These are phyloP conservation scores for Melinaea menophilus DNA, from an alignment of 2,888 invertebrate species.

Conservation along the genomic window DNA sequence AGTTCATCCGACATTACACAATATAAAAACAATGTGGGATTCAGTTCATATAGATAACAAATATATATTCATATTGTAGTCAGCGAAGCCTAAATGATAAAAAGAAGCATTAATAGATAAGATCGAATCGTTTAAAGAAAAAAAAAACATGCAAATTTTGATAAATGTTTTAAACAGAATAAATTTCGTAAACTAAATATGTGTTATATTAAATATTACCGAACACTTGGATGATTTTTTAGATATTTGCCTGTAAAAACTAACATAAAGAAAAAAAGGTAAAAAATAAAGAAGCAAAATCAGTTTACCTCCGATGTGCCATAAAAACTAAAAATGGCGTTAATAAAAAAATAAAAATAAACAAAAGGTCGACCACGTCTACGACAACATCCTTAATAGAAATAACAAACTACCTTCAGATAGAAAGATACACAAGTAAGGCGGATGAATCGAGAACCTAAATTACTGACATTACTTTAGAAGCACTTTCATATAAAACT, in stretches of 20 bases:
- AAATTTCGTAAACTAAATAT: constrained; percentile 11
- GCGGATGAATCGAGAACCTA: constrained; percentile 65
- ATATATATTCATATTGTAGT: constrained; percentile 19
- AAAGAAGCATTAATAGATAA: constrained; percentile 57
- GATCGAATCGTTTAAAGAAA: constrained; percentile 36
- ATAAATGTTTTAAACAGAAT: constrained; percentile 19
- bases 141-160: constrained; percentile 38
- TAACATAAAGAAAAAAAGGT: constrained; percentile 9
- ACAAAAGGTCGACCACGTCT: constrained; percentile 43
- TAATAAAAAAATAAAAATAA: constrained; percentile 39
- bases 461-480: constrained; percentile 29
- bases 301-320: constrained; percentile 17
- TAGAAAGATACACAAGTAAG: constrained; percentile 78
- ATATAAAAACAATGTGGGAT: constrained; percentile 14
- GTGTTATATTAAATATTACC: too few relatives aligned
- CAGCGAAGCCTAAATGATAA: constrained; percentile 74
- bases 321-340: constrained; percentile 41
- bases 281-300: constrained; percentile 23
- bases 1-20: constrained; percentile 49
- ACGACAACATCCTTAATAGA: constrained; percentile 66
- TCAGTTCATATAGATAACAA: not conserved
- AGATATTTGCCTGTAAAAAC: too few relatives aligned
- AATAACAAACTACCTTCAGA: constrained; percentile 68
- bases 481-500: not conserved
- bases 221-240: too few relatives aligned